These are phyloP conservation scores for Micrasema longulum DNA, from an alignment of 1,140 invertebrate genomes.

Conservation along the genomic window DNA sequence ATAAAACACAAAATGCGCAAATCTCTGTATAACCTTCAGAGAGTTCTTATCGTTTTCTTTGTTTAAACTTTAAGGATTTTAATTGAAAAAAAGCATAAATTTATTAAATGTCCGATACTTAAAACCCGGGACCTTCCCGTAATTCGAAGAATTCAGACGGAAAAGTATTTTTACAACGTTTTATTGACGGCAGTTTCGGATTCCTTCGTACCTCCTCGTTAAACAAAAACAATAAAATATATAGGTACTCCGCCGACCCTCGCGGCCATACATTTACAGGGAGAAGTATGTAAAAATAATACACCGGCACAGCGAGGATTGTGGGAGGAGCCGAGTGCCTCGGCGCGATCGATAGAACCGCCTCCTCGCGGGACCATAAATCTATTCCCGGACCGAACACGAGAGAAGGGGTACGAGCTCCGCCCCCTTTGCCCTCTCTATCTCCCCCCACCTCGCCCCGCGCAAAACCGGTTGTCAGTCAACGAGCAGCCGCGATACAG, in stretches of 20 bases:
- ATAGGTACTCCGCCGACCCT: not conserved
- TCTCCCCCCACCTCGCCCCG: conserved; percentile 1
- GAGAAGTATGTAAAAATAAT: too few species aligned
- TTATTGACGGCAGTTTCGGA: conserved; percentile 16
- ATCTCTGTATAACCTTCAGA: too few species aligned
- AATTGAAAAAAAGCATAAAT: too few species aligned
- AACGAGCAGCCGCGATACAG: conserved; percentile 28
- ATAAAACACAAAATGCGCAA: too few species aligned
- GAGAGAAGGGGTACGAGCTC: not conserved
- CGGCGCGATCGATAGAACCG: conserved; percentile 29
- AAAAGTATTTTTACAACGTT: conserved; percentile 6
- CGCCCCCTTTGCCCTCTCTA: not conserved
- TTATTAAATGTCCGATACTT: too few species aligned
- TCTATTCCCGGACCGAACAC: not conserved
- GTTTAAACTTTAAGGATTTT: too few species aligned
- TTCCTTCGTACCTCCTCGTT: conserved; percentile 21
- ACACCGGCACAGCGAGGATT: not conserved
- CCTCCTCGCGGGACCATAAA: conserved; percentile 10
- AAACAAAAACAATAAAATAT: conserved; percentile 16
- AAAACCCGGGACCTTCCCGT: not conserved
- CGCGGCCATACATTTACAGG: not conserved
- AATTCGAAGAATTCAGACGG: not conserved
- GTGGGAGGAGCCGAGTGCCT: conserved; percentile 10
- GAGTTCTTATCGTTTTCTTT: too few species aligned
- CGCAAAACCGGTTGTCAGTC: conserved; percentile 51